These are phyloP conservation scores for Telenomus remus DNA, from an alignment of 1,140 invertebrate species.

Conservation along the genomic window DNA sequence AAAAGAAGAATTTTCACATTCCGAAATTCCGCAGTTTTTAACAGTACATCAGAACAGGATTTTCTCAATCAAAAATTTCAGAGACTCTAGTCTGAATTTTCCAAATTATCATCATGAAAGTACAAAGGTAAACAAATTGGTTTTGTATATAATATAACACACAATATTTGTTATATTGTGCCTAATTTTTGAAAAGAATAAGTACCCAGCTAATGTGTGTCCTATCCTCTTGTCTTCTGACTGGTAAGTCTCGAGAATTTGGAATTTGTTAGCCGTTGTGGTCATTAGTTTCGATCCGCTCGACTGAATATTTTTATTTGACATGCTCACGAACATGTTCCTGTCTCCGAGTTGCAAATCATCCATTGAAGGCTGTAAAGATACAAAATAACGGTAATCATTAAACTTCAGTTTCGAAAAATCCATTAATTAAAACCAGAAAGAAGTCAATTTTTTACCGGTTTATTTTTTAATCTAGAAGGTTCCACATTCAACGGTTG, in stretches of 20 bases:
- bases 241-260: slow-evolving; percentile 67
- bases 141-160: no score
- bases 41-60: slow-evolving; percentile 53
- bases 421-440: neutral
- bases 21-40: no score
- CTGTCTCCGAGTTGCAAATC: slow-evolving; percentile 72
- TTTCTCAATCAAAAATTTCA: slow-evolving; percentile 64
- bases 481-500: slow-evolving; percentile 73
- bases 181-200: slow-evolving; percentile 14
- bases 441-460: slow-evolving; percentile 64
- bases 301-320: slow-evolving; percentile 62
- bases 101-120: slow-evolving; percentile 54
- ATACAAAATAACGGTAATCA: slow-evolving; percentile 14
- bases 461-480: slow-evolving; percentile 75
- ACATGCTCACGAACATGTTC: slow-evolving; percentile 65
- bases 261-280: slow-evolving; percentile 71
- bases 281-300: slow-evolving; percentile 56
- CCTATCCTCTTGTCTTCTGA: slow-evolving; percentile 73
- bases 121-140: no score
- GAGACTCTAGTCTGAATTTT: slow-evolving; percentile 71
- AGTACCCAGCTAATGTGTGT: slow-evolving; percentile 67
- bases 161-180: no score
- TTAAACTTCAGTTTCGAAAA: no score
- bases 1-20: no score
- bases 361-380: slow-evolving; percentile 69